These are phyloP conservation scores for Eulacestoma nigropectus DNA, from an alignment of 2,113 vertebrate genomes.

Conservation along the genomic window DNA sequence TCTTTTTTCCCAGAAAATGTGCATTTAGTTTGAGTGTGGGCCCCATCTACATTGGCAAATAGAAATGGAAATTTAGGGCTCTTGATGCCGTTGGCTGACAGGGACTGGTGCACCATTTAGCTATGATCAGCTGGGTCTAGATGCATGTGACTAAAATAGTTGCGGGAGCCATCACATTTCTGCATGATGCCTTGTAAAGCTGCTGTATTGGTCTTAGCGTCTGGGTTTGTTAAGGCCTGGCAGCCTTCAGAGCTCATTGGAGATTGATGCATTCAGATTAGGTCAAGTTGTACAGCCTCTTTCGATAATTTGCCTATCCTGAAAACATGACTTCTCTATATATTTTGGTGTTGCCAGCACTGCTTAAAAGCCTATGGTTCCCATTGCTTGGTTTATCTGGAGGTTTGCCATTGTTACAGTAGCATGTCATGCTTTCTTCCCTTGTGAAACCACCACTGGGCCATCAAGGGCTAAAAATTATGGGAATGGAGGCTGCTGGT, in stretches of 20 bases:
- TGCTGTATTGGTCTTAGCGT: not conserved
- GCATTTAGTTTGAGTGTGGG: not conserved
- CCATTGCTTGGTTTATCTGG: not conserved
- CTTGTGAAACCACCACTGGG: not conserved
- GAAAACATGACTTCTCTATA: not conserved
- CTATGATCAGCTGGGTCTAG: not conserved
- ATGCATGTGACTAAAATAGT: not conserved
- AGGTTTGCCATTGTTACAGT: not conserved
- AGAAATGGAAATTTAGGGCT: not conserved
- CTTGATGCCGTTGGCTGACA: fast-evolving
- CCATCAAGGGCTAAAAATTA: not conserved
- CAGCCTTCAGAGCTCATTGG: not conserved
- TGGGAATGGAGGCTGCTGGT: not conserved
- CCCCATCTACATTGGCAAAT: not conserved
- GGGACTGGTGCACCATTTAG: not conserved
- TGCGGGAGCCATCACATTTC: not conserved
- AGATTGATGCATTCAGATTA: not conserved
- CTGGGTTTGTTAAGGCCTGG: not conserved
- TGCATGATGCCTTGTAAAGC: not conserved
- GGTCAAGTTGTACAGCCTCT: not conserved
- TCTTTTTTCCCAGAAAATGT: not conserved
- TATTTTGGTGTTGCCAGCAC: not conserved
- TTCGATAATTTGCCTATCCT: not conserved
- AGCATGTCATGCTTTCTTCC: not conserved
- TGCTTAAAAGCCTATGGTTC: not conserved